These are phyloP conservation scores for Pyrrhosoma nymphula DNA, from an alignment of 2,888 invertebrate genomes.

Conservation along the genomic window DNA sequence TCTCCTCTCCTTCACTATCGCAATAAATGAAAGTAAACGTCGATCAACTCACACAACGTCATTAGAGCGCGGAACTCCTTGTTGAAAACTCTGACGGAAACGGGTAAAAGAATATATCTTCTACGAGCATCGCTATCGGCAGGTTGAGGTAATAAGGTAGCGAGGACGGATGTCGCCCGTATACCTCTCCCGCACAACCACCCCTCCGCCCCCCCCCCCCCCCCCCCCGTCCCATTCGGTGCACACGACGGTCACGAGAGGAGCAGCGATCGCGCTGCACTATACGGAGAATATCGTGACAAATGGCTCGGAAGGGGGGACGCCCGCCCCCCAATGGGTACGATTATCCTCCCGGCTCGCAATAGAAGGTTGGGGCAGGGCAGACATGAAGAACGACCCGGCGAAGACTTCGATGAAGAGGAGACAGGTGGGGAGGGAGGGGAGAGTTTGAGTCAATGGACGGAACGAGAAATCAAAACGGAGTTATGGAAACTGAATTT, in stretches of 20 bases:
- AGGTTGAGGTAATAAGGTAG: not conserved
- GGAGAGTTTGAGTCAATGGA: not conserved
- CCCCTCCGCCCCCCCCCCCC: not conserved
- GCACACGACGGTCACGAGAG: slow-evolving; percentile 1
- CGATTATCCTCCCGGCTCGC: not conserved
- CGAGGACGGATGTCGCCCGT: not conserved
- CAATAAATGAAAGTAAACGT: not conserved
- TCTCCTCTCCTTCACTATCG: not conserved
- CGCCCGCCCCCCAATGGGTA: slow-evolving; percentile 1
- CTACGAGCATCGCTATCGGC: not conserved
- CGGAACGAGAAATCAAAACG: not conserved
- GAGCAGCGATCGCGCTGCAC: not conserved
- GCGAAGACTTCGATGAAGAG: not conserved
- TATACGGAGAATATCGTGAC: not conserved
- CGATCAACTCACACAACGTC: not conserved
- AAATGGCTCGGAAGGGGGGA: not conserved
- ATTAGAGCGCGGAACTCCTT: not conserved
- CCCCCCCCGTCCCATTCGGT: not conserved
- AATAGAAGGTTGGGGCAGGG: not conserved
- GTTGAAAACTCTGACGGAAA: not conserved
- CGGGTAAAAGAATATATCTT: not conserved
- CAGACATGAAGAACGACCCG: not conserved
- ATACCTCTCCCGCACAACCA: not conserved
- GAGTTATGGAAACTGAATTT: not conserved
- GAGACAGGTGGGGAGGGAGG: not conserved